These are phyloP conservation scores for Tragelaphus imberbis DNA, from an alignment of 2,113 vertebrate genomes.

Conservation along the genomic window DNA sequence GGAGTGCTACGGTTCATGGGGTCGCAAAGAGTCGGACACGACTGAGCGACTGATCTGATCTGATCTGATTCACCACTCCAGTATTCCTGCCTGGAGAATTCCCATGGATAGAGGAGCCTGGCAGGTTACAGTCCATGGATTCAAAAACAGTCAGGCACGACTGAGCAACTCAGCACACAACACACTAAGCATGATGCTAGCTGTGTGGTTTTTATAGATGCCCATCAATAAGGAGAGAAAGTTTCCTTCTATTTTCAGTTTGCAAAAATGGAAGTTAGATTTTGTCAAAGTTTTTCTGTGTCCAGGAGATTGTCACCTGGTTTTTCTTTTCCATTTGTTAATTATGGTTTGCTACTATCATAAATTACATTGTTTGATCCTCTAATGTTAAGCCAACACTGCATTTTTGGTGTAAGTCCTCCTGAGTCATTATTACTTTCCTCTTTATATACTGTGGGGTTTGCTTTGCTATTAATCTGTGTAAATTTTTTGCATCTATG, in stretches of 20 bases:
- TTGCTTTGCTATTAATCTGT: neutral
- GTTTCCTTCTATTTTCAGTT: neutral
- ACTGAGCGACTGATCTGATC: no score
- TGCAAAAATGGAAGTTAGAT: neutral
- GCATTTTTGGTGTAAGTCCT: neutral
- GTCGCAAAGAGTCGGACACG: no score
- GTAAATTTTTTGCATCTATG: neutral
- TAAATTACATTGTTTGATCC: neutral
- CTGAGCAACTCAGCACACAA: neutral
- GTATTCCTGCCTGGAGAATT: neutral
- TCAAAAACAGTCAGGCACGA: fast-evolving
- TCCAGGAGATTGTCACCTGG: neutral
- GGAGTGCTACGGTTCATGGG: no score
- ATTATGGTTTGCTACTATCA: neutral
- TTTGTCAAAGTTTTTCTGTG: neutral
- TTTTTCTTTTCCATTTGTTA: neutral
- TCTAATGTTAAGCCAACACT: neutral
- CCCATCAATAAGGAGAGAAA: neutral
- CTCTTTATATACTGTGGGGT: neutral
- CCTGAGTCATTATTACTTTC: neutral
- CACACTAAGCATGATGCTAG: neutral
- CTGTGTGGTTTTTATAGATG: neutral
- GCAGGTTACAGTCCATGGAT: neutral
- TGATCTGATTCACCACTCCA: neutral
- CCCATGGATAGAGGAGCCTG: neutral